phyloP scores from a whole-genome alignment of 35 echinoderm and acorn worm genomes.

The Holothuria glaberrima region DNA sequence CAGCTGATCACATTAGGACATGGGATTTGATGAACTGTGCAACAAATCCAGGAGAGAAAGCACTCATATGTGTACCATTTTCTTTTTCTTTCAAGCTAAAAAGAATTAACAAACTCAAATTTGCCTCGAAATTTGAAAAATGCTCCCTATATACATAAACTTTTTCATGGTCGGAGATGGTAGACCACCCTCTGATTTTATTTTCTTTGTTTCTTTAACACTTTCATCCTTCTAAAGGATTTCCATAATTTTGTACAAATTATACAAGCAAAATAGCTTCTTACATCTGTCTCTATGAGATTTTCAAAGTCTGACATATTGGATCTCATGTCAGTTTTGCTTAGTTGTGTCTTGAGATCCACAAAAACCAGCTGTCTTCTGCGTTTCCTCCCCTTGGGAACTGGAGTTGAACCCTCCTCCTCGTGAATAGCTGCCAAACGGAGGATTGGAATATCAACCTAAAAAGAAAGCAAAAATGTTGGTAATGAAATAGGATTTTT shows the following conservation, averaged over 20 bases:
- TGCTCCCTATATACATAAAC: background rate
- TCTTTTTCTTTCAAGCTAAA: no score
- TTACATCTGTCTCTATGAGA: constrained; percentile 40
- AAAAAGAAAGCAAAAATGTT: background rate
- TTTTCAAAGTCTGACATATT: constrained; percentile 41
- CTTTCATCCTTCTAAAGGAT: no score
- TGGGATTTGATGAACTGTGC: no score
- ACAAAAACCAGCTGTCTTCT: constrained; percentile 44
- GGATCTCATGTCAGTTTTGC: constrained; percentile 32
- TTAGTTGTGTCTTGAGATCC: constrained; percentile 46
- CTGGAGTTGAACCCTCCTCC: background rate
- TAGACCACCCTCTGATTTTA: background rate
- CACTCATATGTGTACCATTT: no score
- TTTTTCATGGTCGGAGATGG: background rate
- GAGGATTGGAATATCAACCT: constrained; percentile 43
- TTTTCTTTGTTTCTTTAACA: no score
- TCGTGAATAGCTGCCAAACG: constrained; percentile 25
- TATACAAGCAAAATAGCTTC: background rate
- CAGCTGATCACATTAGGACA: no score
- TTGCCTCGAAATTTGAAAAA: no score
- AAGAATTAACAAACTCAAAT: no score
- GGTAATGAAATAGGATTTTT: no score
- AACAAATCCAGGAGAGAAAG: no score
- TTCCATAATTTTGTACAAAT: no score
- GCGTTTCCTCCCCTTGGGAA: constrained; percentile 7